These are phyloP conservation scores for Cryptus viduatorius DNA, from an alignment of 2,888 invertebrate species.

Conservation along the genomic window DNA sequence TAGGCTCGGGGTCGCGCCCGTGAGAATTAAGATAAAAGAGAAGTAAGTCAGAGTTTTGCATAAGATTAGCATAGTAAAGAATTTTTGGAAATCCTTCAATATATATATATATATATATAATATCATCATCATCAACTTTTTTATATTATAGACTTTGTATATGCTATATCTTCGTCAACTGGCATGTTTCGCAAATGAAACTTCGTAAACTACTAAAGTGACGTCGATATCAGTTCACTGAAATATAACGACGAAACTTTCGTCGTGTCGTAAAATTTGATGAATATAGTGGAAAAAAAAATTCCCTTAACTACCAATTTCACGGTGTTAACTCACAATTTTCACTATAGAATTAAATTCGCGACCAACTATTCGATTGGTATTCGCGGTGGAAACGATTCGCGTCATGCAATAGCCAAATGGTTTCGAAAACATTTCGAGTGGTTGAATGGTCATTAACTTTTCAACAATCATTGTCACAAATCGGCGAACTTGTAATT, in stretches of 20 bases:
- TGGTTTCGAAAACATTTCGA: conserved; percentile 16
- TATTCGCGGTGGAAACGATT: not conserved
- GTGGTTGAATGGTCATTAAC: conserved; percentile 36
- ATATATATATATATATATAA: not conserved
- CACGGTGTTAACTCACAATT: not conserved
- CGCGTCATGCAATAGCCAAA: not conserved
- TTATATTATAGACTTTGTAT: not conserved
- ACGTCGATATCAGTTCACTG: conserved; percentile 1
- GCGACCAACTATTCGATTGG: not conserved
- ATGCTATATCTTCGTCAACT: not conserved
- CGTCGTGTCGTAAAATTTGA: not conserved
- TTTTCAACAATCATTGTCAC: conserved; percentile 30
- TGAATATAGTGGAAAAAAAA: not conserved
- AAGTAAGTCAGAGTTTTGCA: conserved; percentile 14
- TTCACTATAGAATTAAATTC: not conserved
- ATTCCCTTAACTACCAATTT: not conserved
- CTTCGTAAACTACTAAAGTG: not conserved
- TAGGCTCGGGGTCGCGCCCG: conserved; percentile 24
- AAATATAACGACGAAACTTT: conserved; percentile 1
- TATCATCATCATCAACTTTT: not conserved
- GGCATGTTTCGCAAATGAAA: not conserved
- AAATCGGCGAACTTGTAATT: conserved; percentile 18
- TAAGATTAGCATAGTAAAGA: conserved; percentile 31
- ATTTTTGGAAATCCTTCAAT: conserved; percentile 9
- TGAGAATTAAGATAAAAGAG: conserved; percentile 53